Evolutionary conservation across 2,113 vertebrate genomes (phyloP), one percentile per base, ranked within the genome.

Genomic region (Lanius ludovicianus): DNA sequence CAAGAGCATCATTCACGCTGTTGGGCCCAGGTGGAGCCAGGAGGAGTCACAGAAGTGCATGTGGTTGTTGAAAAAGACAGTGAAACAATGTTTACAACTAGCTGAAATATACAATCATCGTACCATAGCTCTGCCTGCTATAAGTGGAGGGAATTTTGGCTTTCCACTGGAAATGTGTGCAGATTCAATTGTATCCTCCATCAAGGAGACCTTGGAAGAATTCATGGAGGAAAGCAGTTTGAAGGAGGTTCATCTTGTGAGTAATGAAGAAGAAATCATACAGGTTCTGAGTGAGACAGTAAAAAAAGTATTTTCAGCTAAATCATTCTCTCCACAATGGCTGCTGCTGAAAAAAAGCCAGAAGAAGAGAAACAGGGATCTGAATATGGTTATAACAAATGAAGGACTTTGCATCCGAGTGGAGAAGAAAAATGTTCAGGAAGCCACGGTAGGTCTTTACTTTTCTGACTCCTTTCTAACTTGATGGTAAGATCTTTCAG

Each of bases 61-160:
- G 13, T 7, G 3, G 3, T 57, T 97, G 49, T 77, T 99, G 49
- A 98, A 77, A 56, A 97, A 18, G 81, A 94, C 52, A 2, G 97
- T 99, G 41, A 97, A 65, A 77, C 91, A 46, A 23, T 98, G 98
- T 23, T 95, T 99, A 2, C 77, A 67, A 6, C 91, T 98, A 21
- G 99, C 99, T 13, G 98, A 98, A 50, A 41, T 31, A 0, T 21
- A 68, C 3, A 47, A 89, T 31, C 97, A 96, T 27, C 2, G 2
- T 13, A 99, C 99, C 19, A 95, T 99, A 65, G 99, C 98, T 64
- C 94, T 99, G 35, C 98, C 99, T 1, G 96, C 98, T 17, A 2
- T 59, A 59, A 16, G n/a, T 1, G 57, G 57, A 59, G 57, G 57
- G n/a, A 24, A 37, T 1, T 55, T 2, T 44, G 97, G 97, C 20